Percentiles rank a stretch among this genome's conserved stretches.
These are phyloP conservation scores for Diploscapter pachys DNA, from an alignment of 1,140 invertebrate species.

Conservation along the genomic window DNA sequence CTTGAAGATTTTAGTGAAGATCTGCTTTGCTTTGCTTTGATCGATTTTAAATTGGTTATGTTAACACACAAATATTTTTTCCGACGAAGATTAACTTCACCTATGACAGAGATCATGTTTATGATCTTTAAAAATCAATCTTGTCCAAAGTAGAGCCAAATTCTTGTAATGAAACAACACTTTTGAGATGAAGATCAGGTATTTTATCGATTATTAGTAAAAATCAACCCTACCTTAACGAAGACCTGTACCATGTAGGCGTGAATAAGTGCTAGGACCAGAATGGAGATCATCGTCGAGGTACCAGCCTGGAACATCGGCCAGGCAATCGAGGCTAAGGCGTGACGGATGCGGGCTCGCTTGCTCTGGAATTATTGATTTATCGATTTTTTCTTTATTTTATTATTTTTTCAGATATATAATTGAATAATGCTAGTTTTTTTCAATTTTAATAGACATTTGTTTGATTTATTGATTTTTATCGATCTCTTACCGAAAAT, in stretches of 20 bases:
- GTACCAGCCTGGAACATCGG: constrained; percentile 91
- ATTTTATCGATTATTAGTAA: not conserved
- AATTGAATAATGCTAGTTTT: too few relatives aligned
- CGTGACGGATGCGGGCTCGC: constrained; percentile 77
- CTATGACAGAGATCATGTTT: not conserved
- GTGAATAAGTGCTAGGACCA: constrained; percentile 78
- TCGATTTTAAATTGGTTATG: not conserved
- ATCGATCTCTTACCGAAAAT: not conserved
- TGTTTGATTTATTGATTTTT: not conserved
- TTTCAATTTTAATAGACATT: constrained; percentile 4
- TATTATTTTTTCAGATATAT: not conserved
- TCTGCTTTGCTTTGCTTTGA: not conserved
- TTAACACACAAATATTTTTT: not conserved
- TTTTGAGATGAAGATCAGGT: too few relatives aligned
- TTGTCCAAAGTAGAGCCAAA: constrained; percentile 55
- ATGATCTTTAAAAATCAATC: not conserved
- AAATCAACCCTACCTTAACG: constrained; percentile 44
- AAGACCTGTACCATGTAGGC: constrained; percentile 75
- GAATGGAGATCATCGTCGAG: constrained; percentile 84
- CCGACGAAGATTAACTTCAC: not conserved
- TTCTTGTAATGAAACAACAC: constrained; percentile 69
- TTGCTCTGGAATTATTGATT: constrained; percentile 61
- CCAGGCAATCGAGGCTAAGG: constrained; percentile 81
- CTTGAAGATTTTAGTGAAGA: not conserved
- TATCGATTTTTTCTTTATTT: constrained; percentile 14